Evolutionary conservation across 64 coral and sea anemone genomes (phyloP).

Genomic region (Montipora sp.): DNA sequence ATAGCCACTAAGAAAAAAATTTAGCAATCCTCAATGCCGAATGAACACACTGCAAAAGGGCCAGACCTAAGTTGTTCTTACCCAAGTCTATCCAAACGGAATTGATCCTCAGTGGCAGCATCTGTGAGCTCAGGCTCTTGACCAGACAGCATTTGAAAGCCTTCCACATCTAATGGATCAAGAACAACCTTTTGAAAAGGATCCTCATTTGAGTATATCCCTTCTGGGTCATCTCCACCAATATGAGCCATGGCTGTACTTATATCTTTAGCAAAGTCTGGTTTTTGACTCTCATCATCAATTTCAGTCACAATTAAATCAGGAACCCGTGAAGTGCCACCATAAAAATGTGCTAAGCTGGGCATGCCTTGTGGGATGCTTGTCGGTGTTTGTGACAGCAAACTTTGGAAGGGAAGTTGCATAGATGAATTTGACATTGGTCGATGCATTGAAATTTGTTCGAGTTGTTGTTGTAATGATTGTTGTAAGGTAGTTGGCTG

Average conservation of each 20-base stretch:
- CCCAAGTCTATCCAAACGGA: slow-evolving; percentile 67
- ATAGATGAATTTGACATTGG: slow-evolving; percentile 44
- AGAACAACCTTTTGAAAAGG: slow-evolving; percentile 66
- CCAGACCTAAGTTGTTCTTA: background rate
- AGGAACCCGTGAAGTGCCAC: slow-evolving; percentile 50
- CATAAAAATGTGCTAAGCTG: slow-evolving; percentile 53
- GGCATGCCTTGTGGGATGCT: slow-evolving; percentile 20
- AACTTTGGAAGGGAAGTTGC: slow-evolving; percentile 47
- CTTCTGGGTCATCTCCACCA: slow-evolving; percentile 37
- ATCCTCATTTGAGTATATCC: slow-evolving; percentile 59
- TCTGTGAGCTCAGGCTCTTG: slow-evolving; percentile 76
- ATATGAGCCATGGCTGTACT: slow-evolving; percentile 60
- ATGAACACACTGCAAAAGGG: background rate
- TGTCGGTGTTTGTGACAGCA: slow-evolving; percentile 34
- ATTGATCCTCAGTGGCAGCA: slow-evolving; percentile 75
- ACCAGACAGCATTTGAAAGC: slow-evolving; percentile 74
- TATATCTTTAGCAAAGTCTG: slow-evolving; percentile 71
- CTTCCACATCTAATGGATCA: slow-evolving; percentile 66
- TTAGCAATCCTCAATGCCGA: background rate
- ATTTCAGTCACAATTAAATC: slow-evolving; percentile 65
- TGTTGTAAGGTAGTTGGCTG: background rate
- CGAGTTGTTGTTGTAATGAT: slow-evolving; percentile 47
- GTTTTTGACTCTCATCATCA: slow-evolving; percentile 60
- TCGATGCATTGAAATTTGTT: slow-evolving; percentile 52
- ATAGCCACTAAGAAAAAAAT: too few relatives aligned